Base-by-base conservation (phyloP, 2,113 vertebrate species). In the Bufo gargarizans region DNA sequence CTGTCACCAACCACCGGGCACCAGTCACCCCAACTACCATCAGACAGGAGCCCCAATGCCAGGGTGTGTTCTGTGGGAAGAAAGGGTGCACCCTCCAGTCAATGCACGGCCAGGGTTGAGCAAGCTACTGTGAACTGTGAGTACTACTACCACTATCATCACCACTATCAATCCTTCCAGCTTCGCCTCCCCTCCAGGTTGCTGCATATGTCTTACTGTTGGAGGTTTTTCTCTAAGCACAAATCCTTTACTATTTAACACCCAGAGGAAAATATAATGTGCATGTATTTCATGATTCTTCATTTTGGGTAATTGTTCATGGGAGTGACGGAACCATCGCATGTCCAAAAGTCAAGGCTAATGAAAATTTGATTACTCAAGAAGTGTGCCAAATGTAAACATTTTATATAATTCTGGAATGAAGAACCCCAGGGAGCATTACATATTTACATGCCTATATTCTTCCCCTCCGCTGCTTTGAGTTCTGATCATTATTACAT, bases 281-380 rank as follows among this genome's bases (percentile, higher is more conserved):
- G 72, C 12, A 71, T 71, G 13, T 22, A 43, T 43, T 71, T 22
- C 33, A 43, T 43, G 5, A 14, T 43, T 43, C 33, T 71, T 11
- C 6, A 6, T 6, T 76, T 49, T 76, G 43, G 72, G 6, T 50
- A 49, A 76, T 76, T 76, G 17, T 76, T 76, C 72, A 20, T 76
- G 8, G 72, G 14, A 50, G 19, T 20, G 47, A 8, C 3, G 47
- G 43, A 76, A 76, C 16, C 72, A 74, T 47, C 8, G 43, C 13
- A 19, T 49, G 17, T 76, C 43, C 72, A 50, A 76, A 76, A 76
- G 72, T 76, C 72, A 76, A 76, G 72, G 72, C 47, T 76, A 76
- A 50, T 19, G 72, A 50, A 50, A 49, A 76, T 76, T 1, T 50
- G 72, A 76, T 49, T 76, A 50, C 45, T 76, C 17, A 20, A 76